Evolutionary conservation across 2,113 vertebrate species (phyloP).

Genomic region (Chlorodrepanis virens): DNA sequence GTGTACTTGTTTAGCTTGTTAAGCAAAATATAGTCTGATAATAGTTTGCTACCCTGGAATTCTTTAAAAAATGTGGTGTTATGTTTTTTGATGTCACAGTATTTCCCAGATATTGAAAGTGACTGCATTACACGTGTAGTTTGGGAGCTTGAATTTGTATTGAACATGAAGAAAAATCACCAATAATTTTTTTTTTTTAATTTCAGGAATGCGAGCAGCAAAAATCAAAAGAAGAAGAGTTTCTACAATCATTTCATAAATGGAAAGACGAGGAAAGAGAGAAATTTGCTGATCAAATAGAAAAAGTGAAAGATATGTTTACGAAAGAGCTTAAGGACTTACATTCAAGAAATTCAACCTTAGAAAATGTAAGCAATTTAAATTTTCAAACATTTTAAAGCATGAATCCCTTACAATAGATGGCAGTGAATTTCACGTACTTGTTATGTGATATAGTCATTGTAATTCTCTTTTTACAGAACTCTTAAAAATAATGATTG

Average conservation of each 20-base stretch:
- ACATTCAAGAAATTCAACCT: conserved; percentile 76
- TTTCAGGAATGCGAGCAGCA: conserved; percentile 85
- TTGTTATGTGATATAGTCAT: neutral
- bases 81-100: neutral
- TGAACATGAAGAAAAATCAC: neutral
- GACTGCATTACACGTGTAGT: neutral
- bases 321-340: conserved; percentile 87
- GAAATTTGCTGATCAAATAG: conserved; percentile 81
- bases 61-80: neutral
- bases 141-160: neutral
- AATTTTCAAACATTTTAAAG: neutral
- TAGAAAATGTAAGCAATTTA: conserved; percentile 76
- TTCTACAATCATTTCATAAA: conserved; percentile 80
- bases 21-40: neutral
- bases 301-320: conserved; percentile 87
- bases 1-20: neutral
- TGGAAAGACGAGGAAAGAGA: conserved; percentile 90
- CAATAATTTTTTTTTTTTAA: neutral
- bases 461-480: neutral
- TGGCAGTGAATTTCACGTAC: neutral
- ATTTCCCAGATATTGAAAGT: neutral
- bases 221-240: conserved; percentile 81
- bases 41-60: neutral
- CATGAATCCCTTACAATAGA: neutral
- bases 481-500: neutral